Base-by-base conservation (phyloP, 2,113 vertebrate species). In the Clinocottus analis region DNA sequence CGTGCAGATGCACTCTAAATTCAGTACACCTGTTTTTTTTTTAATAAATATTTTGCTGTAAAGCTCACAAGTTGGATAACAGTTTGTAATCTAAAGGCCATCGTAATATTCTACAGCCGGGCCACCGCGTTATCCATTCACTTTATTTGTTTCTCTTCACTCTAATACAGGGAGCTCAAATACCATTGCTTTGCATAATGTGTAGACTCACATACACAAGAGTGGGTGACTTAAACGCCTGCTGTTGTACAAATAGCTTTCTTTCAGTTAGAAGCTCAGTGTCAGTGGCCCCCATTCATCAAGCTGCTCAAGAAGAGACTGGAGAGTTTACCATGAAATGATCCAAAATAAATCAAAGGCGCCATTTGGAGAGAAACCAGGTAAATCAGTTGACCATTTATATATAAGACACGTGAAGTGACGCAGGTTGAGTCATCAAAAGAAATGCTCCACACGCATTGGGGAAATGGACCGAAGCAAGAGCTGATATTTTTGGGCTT, bases 211-310 rank as follows among this genome's bases (percentile, higher is more conserved):
- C 60, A 53, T 79, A 64, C 43, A 68, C 0, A 0, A 68, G 62
- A 67, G 73, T 51, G 6, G 25, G 72, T 59, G 64, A 72, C 56
- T 81, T 82, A 78, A 86, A 85, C 12, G 39, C 71, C 58, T 41
- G 84, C 79, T 72, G 78, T 37, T 74, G 67, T 58, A 60, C 73
- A 84, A 88, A 83, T 73, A 80, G 66, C 59, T 66, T 72, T 53
- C 27, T 56, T 17, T 70, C 60, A 67, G 55, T 72, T 61, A 39
- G 72, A 17, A 72, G 64, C 7, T 72, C 39, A 23, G 67, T 72
- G 83, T 79, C 82, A 58, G 4, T 17, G 23, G 31, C 62, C 16
- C 19, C 69, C 74, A 86, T 93, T 90, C 45, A 82, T 91, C 89
- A 81, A 31, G 41, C 41, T 45, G 25, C 59, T 69, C 31, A 33